phyloP scores from a whole-genome alignment of 2,888 invertebrate species.

The Lordiphosa andalusiaca region DNA sequence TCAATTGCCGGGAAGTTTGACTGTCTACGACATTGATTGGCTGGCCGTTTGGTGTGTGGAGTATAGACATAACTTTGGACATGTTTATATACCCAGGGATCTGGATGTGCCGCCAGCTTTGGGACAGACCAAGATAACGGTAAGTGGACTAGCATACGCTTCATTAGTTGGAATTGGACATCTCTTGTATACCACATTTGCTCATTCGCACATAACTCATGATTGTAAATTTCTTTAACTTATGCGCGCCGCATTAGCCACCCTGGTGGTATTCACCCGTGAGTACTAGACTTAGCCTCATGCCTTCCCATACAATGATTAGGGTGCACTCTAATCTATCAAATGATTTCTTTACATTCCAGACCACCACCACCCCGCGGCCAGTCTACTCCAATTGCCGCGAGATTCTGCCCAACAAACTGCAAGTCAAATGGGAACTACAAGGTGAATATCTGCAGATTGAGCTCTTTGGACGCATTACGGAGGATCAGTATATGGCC shows the following conservation, averaged over 20 bases:
- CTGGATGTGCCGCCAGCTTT: constrained; percentile 94
- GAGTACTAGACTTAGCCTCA: constrained; percentile 82
- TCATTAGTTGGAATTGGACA: constrained; percentile 2
- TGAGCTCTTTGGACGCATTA: constrained; percentile 88
- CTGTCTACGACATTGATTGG: constrained; percentile 96
- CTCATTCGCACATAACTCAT: constrained; percentile 58
- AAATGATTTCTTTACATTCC: constrained; percentile 47
- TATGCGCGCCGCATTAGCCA: constrained; percentile 83
- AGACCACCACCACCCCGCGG: constrained; percentile 89
- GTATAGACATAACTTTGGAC: constrained; percentile 93
- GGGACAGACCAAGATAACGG: constrained; percentile 94
- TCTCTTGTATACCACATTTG: constrained; percentile 32
- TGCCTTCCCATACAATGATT: constrained; percentile 29
- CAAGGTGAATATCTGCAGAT: constrained; percentile 88
- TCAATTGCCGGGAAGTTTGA: constrained; percentile 90
- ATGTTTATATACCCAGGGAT: constrained; percentile 92
- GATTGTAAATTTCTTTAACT: constrained; percentile 70
- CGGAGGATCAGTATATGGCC: constrained; percentile 92
- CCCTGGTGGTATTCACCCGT: constrained; percentile 96
- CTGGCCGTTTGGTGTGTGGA: constrained; percentile 95
- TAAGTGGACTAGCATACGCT: constrained; percentile 81
- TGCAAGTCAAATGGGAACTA: constrained; percentile 94
- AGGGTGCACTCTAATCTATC: not conserved
- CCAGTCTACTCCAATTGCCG: constrained; percentile 89
- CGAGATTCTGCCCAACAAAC: constrained; percentile 89